phyloP scores from a whole-genome alignment of 1,140 invertebrate species.

The Anastrepha ludens region DNA sequence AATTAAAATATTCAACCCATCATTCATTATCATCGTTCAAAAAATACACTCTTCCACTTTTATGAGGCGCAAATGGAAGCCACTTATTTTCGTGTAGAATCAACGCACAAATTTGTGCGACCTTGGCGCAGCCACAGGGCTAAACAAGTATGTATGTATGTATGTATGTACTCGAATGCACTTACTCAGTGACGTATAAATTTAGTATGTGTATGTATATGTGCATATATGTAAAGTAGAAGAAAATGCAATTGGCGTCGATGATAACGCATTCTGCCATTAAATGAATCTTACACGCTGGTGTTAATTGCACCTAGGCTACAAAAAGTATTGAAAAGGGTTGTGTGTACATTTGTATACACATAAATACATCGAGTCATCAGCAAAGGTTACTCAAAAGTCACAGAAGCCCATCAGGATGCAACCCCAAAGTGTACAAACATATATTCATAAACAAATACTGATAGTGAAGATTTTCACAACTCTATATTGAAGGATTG shows the following conservation, averaged over 20 bases:
- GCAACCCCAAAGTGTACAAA: constrained; percentile 25
- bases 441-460: not conserved
- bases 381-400: constrained; percentile 19
- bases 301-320: constrained; percentile 5
- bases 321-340: too few species aligned
- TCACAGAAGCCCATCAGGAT: constrained; percentile 16
- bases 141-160: not conserved
- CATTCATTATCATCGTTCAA: not conserved
- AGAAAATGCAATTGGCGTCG: not conserved
- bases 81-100: not conserved
- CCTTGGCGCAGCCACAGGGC: not conserved
- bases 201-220: not conserved
- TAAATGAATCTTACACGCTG: constrained; percentile 17
- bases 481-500: not conserved
- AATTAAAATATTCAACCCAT: not conserved
- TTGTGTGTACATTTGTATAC: too few species aligned
- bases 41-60: not conserved
- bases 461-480: not conserved
- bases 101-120: not conserved
- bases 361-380: too few species aligned
- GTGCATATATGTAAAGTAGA: not conserved
- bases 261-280: not conserved
- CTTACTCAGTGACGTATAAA: too few species aligned
- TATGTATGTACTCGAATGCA: not conserved
- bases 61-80: constrained; percentile 16